These are phyloP conservation scores for Enteromius trimaculatus DNA, from an alignment of 2,797 vertebrate genomes.

Conservation along the genomic window DNA sequence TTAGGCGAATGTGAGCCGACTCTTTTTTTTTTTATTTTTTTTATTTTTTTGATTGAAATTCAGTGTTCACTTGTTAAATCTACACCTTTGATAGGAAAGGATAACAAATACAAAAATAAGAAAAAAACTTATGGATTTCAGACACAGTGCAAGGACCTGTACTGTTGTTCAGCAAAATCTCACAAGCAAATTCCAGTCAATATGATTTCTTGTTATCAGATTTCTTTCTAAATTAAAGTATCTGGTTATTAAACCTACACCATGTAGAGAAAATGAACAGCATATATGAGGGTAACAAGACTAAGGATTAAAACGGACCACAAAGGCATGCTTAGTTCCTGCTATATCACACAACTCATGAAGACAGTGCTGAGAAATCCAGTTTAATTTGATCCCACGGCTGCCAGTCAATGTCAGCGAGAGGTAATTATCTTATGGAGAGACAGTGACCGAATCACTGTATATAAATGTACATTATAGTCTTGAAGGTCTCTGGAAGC, in stretches of 20 bases:
- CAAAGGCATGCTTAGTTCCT: not conserved
- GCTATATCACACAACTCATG: not conserved
- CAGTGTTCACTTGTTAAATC: not conserved
- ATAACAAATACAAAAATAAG: not conserved
- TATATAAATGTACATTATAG: not conserved
- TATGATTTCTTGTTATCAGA: not conserved
- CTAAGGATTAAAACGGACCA: not conserved
- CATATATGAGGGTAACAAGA: too few species aligned
- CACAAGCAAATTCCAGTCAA: fast-evolving
- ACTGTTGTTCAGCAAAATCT: not conserved
- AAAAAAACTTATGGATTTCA: not conserved
- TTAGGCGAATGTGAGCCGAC: too few species aligned
- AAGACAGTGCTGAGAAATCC: conserved; percentile 15
- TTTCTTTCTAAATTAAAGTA: not conserved
- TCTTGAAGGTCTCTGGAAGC: not conserved
- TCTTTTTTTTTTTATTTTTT: too few species aligned
- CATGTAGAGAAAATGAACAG: too few species aligned
- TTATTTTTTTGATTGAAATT: too few species aligned
- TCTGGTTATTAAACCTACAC: too few species aligned
- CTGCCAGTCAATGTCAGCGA: not conserved
- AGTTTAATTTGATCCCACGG: not conserved
- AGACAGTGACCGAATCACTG: not conserved
- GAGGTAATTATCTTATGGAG: not conserved
- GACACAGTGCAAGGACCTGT: not conserved
- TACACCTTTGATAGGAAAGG: not conserved